These are phyloP conservation scores for Chaetorhynchus papuensis DNA, from an alignment of 2,113 vertebrate genomes.

Conservation along the genomic window DNA sequence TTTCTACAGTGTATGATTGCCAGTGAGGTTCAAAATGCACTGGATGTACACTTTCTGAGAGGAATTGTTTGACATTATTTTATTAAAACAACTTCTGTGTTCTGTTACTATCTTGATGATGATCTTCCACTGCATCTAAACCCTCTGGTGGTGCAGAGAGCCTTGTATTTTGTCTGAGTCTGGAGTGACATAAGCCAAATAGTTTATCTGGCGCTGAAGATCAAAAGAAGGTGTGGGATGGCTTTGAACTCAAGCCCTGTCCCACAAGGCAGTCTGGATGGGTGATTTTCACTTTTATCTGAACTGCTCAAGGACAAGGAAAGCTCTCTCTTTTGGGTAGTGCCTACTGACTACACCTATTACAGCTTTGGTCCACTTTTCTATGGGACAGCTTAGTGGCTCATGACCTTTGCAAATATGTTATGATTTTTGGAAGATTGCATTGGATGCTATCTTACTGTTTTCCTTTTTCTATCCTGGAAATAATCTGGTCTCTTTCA, in stretches of 20 bases:
- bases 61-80: not conserved
- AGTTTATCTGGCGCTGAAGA: not conserved
- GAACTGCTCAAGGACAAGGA: not conserved
- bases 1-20: not conserved
- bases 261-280: not conserved
- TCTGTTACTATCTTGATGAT: not conserved
- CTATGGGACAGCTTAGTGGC: not conserved
- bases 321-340: not conserved
- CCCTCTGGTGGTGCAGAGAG: not conserved
- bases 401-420: not conserved
- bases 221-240: not conserved
- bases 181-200: not conserved
- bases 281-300: not conserved
- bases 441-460: not conserved
- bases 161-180: not conserved
- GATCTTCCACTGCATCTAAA: not conserved
- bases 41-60: not conserved
- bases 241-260: not conserved
- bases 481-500: not conserved
- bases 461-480: not conserved
- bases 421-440: not conserved
- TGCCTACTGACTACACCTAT: not conserved
- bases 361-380: not conserved
- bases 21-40: not conserved
- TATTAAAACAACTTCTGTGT: not conserved